Base-by-base conservation (phyloP, 2,888 invertebrate genomes). In the Papilio gigon region DNA sequence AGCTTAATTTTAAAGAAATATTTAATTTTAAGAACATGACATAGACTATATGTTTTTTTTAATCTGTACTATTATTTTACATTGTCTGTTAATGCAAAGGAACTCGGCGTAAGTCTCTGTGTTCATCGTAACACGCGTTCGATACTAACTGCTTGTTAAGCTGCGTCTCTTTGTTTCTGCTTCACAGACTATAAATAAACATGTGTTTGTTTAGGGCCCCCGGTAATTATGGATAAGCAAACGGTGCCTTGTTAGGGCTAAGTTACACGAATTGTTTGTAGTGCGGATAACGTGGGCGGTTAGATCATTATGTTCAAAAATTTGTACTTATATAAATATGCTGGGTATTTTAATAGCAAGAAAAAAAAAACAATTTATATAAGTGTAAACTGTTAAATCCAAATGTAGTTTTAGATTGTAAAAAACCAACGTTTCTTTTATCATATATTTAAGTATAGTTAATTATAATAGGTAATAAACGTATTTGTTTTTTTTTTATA, bases 211-310 rank as follows among this genome's bases (percentile, higher is more conserved):
- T 76, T 78, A 79, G 79, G 77, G 71, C 61, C 73, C 59, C 67
- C 72, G 78, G 75, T 81, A 79, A 81, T 80, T 78, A 80, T 74
- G 75, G 69, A 72, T 73, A 71, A 68, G 68, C 70, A 71, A 76
- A 71, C 71, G 53, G 71, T 71, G 67, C 65, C 68, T 69, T 65
- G 56, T 64, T 67, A 65, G 53, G 63, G 62, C 69, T 50, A 44
- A 63, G 58, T 59, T 65, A 67, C 64, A 47, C n/a, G 35, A 50
- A 17, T 37, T 64, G 47, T 44, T 25, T 47, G 37, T 37, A 40
- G 56, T 11, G 53, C 30, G 53, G 30, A 30, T 56, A 56, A 17
- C 30, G 53, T 56, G 53, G 53, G 53, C 17, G 30, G 53, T 56
- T 30, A 30, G 53, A 56, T 56, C 17, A 30, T 56, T 30, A 30